Base-by-base conservation (phyloP, 1,140 invertebrate species). In the Rhizoglyphus robini region DNA sequence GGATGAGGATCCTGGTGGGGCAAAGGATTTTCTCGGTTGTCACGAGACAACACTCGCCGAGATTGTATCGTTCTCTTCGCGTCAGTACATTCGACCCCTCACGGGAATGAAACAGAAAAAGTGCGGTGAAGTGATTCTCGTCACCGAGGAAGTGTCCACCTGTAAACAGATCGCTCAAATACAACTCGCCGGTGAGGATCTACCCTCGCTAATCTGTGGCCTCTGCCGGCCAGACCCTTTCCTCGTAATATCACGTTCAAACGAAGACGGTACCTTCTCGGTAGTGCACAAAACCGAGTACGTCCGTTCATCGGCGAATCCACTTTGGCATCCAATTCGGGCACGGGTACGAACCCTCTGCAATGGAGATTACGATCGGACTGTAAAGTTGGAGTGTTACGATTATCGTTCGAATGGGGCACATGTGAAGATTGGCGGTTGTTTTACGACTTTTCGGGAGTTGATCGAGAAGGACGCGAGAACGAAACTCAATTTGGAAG, bases 311-410 rank as follows among this genome's bases (percentile, higher is more conserved):
- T 82, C 76, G 4, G 70, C 81, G 51, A 79, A 81, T 73, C 83
- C 83, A 25, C 74, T 73, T 13, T 84, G 82, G 82, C 76, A 76
- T 68, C 73, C 77, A 15, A 80, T 84, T 69, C 74, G 74, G n/a
- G 73, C 83, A 18, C 73, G 78, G 31, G 72, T 82, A 1, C 71
- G 79, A 36, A 73, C 76, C 3, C 70, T 84, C 11, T 83, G 82
- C 72, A 81, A 81, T 73, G 82, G 81, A 11, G 83, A 85, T 71
- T 76, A 79, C 69, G 79, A 83, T 64, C 76, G 82, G 68, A 75
- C 66, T 31, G 68, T 71, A 20, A 61, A 57, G 58, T 69, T 72
- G 36, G 70, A 71, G 41, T 69, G 68, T 31, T 63, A 65, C 32
- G 70, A 71, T 57, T 64, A 65, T n/a, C 23, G 63, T 20, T 58